A percentile compares a stretch with the other conserved stretches of the same genome.
These are phyloP conservation scores for Nomada fabriciana DNA, from an alignment of 2,888 invertebrate species.

Conservation along the genomic window DNA sequence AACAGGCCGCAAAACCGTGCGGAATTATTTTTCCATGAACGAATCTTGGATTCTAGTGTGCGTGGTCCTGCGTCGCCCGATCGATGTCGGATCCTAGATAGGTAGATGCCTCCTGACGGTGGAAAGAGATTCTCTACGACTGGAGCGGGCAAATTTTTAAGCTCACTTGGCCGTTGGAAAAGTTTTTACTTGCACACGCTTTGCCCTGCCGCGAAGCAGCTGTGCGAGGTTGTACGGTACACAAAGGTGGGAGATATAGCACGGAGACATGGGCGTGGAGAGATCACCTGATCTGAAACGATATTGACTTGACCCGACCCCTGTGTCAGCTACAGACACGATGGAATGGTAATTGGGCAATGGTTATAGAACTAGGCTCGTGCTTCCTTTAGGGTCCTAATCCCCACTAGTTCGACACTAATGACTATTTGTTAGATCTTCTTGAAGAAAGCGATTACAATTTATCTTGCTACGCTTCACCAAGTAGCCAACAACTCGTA, in stretches of 20 bases:
- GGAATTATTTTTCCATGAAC: slow-evolving; percentile 55
- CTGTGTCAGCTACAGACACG: not conserved
- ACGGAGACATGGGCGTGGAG: slow-evolving; percentile 11
- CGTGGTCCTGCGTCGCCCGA: slow-evolving; percentile 27
- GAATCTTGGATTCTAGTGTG: slow-evolving; percentile 2
- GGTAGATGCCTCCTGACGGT: not conserved
- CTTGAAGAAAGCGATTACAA: not conserved
- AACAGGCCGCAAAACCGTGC: slow-evolving; percentile 65
- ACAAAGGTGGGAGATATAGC: not conserved
- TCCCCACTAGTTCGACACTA: not conserved
- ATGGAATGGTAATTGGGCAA: not conserved
- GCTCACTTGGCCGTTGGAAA: not conserved
- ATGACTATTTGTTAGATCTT: not conserved
- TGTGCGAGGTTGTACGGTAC: not conserved
- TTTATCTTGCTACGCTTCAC: no score
- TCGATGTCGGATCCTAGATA: slow-evolving; percentile 42
- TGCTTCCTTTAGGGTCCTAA: not conserved
- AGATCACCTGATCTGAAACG: slow-evolving; percentile 19
- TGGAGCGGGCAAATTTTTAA: no score
- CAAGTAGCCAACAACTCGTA: no score
- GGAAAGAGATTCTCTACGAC: not conserved
- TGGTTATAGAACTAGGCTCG: not conserved
- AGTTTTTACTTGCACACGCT: not conserved
- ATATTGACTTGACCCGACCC: slow-evolving; percentile 1
- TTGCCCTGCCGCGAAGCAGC: no score